A percentile compares a stretch with the other conserved stretches of the same genome.
phyloP scores from a whole-genome alignment of 2,113 vertebrate genomes.

The Syngnathus floridae region DNA sequence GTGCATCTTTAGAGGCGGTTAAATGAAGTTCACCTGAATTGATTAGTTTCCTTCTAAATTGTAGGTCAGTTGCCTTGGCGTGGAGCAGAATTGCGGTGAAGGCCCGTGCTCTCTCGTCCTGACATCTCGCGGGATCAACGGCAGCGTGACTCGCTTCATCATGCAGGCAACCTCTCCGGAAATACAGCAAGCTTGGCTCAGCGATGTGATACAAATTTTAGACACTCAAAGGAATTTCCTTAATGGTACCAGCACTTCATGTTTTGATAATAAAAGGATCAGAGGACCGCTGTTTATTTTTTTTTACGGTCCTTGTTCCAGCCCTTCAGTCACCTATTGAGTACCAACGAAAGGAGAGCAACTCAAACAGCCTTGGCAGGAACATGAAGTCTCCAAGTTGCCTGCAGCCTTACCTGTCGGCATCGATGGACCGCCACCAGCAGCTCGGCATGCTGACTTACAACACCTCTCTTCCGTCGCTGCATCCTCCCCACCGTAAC shows the following conservation, averaged over 20 bases:
- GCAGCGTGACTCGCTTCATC: conserved; percentile 72
- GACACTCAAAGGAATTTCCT: conserved; percentile 86
- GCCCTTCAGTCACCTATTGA: conserved; percentile 79
- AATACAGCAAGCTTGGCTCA: conserved; percentile 75
- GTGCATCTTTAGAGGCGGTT: too few species aligned
- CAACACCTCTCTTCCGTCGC: conserved; percentile 76
- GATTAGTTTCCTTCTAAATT: neutral
- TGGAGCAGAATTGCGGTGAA: conserved; percentile 73
- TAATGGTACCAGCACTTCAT: conserved; percentile 68
- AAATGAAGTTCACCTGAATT: too few species aligned
- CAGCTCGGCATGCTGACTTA: conserved; percentile 59
- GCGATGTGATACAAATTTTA: conserved; percentile 79
- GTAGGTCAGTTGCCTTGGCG: conserved; percentile 82
- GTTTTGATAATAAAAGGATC: neutral
- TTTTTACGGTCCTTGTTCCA: conserved; percentile 24
- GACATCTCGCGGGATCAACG: conserved; percentile 77
- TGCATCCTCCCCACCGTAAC: conserved; percentile 59
- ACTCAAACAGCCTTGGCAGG: conserved; percentile 79
- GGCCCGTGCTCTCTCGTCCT: conserved; percentile 75
- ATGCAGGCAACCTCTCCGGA: conserved; percentile 71
- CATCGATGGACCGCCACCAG: conserved; percentile 67
- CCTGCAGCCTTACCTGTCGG: conserved; percentile 63
- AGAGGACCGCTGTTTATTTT: neutral
- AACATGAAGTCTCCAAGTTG: conserved; percentile 47
- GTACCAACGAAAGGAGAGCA: conserved; percentile 81